Evolutionary conservation across 2,888 invertebrate genomes (phyloP).

Genomic region (Busseola fusca): DNA sequence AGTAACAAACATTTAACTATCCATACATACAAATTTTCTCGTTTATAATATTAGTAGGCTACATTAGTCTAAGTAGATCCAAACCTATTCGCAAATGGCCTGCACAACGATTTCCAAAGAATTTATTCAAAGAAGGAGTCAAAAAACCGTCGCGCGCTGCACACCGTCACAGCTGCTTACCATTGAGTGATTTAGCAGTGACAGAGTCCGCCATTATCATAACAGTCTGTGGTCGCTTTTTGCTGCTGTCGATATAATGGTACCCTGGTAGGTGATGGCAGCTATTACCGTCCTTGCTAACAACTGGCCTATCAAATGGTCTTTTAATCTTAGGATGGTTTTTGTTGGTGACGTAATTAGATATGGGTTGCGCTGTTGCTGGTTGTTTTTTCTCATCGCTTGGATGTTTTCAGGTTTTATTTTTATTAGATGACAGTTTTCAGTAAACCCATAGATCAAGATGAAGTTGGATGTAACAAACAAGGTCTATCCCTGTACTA

Average conservation of each 20-base stretch:
- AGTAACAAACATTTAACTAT: too few species aligned
- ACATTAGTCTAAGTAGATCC: slow-evolving; percentile 2
- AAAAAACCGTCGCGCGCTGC: slow-evolving; percentile 39
- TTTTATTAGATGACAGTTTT: neutral
- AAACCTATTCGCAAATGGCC: slow-evolving; percentile 31
- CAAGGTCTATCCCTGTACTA: neutral
- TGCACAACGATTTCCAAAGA: slow-evolving; percentile 13
- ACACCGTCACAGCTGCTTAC: slow-evolving; percentile 42
- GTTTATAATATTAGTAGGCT: too few species aligned
- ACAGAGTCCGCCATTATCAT: slow-evolving; percentile 53
- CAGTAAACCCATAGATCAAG: neutral
- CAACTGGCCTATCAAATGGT: slow-evolving; percentile 9
- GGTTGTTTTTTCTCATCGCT: neutral
- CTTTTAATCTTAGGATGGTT: slow-evolving; percentile 33
- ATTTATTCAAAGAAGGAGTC: slow-evolving; percentile 48
- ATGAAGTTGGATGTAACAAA: neutral
- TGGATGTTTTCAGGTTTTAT: neutral
- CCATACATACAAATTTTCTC: too few species aligned
- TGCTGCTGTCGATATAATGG: slow-evolving; percentile 32
- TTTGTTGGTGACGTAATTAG: slow-evolving; percentile 24
- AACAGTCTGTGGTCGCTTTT: slow-evolving; percentile 56
- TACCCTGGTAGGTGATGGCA: slow-evolving; percentile 19
- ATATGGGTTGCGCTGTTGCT: neutral
- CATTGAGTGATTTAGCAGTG: slow-evolving; percentile 57
- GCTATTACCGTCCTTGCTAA: slow-evolving; percentile 32